Evolutionary conservation across 2,797 vertebrate species (phyloP).

Genomic region (Enteromius unitaeniatus): DNA sequence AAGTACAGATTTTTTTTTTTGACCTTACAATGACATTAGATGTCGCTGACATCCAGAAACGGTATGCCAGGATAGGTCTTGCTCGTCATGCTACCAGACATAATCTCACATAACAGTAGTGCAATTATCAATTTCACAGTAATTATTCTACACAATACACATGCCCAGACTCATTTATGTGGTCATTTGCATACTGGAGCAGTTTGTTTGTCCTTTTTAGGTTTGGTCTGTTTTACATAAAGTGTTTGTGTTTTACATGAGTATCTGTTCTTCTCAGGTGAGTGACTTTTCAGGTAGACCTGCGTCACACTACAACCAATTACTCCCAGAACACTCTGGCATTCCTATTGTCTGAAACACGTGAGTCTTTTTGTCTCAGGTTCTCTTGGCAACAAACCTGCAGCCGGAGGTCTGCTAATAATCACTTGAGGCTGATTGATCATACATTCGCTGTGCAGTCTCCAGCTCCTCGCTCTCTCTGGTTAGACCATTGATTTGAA

Average conservation of each 20-base stretch:
- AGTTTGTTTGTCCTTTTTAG: conserved; percentile 62
- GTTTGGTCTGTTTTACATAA: conserved; percentile 54
- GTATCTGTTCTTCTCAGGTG: conserved; percentile 42
- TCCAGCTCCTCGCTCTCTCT: conserved; percentile 83
- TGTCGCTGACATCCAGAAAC: conserved; percentile 53
- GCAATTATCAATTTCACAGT: conserved; percentile 62
- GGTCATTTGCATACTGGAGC: conserved; percentile 57
- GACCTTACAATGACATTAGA: conserved; percentile 59
- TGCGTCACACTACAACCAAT: background rate
- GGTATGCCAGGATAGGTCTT: conserved; percentile 55
- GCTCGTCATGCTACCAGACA: conserved; percentile 55
- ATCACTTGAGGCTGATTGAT: conserved; percentile 87
- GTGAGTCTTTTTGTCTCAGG: background rate
- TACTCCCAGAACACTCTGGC: background rate
- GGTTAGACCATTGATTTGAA: conserved; percentile 92
- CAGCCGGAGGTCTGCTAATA: conserved; percentile 69
- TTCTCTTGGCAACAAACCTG: conserved; percentile 65
- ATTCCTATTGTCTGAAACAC: conserved; percentile 22
- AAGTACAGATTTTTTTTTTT: background rate
- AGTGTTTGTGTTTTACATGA: conserved; percentile 53
- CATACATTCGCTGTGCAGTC: conserved; percentile 83
- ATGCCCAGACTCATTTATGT: conserved; percentile 54
- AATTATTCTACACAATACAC: conserved; percentile 57
- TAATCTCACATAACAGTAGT: conserved; percentile 54
- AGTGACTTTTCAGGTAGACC: conserved; percentile 14